Base-by-base conservation (phyloP, 2,113 vertebrate species). In the Dunckerocampus dactyliophorus region DNA sequence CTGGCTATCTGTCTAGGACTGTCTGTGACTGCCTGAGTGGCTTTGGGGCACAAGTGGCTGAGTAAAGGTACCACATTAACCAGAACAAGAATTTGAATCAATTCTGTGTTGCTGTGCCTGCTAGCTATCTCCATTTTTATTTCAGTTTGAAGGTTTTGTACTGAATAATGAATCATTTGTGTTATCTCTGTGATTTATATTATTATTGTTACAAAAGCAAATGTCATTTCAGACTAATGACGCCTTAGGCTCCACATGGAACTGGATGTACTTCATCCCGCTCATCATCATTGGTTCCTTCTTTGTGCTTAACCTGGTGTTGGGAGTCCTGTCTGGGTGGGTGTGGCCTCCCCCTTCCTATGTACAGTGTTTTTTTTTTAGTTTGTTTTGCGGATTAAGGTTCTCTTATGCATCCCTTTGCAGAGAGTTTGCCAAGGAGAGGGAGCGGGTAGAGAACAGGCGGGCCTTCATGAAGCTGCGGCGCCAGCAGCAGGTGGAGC, bases 371-470 rank as follows among this genome's bases (percentile, higher is more conserved):
- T 8, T 3, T 6, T 63, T 6, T 63, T 21, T 63, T 6, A 19
- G 14, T 52, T 16, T 50, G 4, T 34, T 19, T 59, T 8, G 17
- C 46, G 24, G 20, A 22, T 55, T n/a, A 20, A 22, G 15, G 55
- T 1, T 28, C 31, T 53, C 67, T 28, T 31, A 19, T 53, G 2
- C 21, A 21, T 61, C 3, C 12, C 14, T 61, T 42, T 66, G 45
- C 85, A 99, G 97, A 77, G 97, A 99, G 79, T 99, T 99, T 88
- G 97, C 97, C 87, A 99, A 99, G 84, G 97, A 99, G 83, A 92
- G 97, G 9, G 96, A 98, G 85, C 72, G 97, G 12, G 97, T 98
- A 89, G 97, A 99, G 90, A 99, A 99, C 89, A 91, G 97, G 17
- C 89, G 96, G 22, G 96, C 95, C 22, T 99, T 98, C 87, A 98